Percentiles rank a stretch among this genome's conserved stretches.
Conservation (phyloP, 1,140 invertebrate species). For the Hypsibius dujardini region DNA sequence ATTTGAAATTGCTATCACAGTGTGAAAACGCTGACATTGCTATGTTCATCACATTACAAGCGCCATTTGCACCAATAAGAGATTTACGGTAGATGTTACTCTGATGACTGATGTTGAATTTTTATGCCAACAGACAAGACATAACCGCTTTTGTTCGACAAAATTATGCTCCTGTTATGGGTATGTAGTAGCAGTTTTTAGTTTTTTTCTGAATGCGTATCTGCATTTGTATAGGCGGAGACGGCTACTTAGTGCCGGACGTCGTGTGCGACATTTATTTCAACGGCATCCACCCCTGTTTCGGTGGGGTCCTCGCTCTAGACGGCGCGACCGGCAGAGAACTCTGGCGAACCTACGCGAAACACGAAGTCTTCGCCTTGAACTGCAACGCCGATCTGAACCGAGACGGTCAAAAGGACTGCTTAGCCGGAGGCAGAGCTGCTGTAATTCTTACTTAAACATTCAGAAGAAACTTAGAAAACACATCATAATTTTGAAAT, state of each 20-base stretch:
- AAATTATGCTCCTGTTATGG: conserved; percentile 8
- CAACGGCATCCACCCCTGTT: conserved; percentile 44
- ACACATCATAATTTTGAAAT: too few relatives aligned
- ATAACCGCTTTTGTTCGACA: background rate
- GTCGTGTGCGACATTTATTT: conserved; percentile 49
- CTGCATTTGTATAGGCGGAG: conserved; percentile 31
- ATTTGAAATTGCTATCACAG: too few relatives aligned
- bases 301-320: conserved; percentile 55
- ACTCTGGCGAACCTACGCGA: conserved; percentile 56
- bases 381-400: conserved; percentile 56
- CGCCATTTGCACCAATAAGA: too few relatives aligned
- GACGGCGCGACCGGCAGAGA: conserved; percentile 50
- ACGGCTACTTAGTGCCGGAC: conserved; percentile 36
- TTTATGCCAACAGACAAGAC: background rate
- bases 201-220: too few relatives aligned
- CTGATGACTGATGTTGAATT: too few relatives aligned
- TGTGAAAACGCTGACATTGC: too few relatives aligned
- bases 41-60: too few relatives aligned
- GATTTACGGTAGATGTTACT: too few relatives aligned
- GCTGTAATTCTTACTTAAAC: conserved; percentile 40
- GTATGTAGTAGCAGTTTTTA: conserved; percentile 19
- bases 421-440: conserved; percentile 49
- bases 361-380: conserved; percentile 52
- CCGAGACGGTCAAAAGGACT: conserved; percentile 49
- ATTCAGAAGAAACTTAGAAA: background rate